Evolutionary conservation across 2,113 vertebrate genomes (phyloP), one percentile per base, ranked within the genome.

Genomic region (Xiphophorus couchianus): DNA sequence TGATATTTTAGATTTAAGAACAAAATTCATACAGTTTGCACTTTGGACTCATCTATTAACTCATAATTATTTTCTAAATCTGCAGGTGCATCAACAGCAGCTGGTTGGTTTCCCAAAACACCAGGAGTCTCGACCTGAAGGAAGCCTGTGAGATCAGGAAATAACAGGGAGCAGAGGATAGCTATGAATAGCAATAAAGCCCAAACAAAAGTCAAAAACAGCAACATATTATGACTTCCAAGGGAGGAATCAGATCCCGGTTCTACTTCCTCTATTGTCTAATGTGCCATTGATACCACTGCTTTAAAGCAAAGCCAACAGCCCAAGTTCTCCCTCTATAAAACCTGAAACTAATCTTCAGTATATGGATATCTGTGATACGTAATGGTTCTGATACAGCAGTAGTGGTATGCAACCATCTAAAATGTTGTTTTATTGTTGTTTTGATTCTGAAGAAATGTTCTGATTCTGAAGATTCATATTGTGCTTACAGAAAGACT

Each of bases 91-190:
- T n/a, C 30, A 63, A 30, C 71, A 37, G 80, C 61, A 68, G 54
- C 61, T 31, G 71, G 71, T 80, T 81, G 60, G 15, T 29, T 72
- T 44, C 63, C 62, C 44, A 58, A 12, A 62, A 63, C 65, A 62
- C 44, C 86, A 86, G 85, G 84, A 87, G 89, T 83, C 76, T 64
- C 27, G 39, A 81, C 76, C 65, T 81, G 74, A 66, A 84, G 84
- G 84, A 93, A 90, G 83, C 54, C 61, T 14, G 35, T 44, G 42
- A 67, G 37, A 42, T 67, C 66, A 91, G 90, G 91, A 92, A 92
- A 90, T 84, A 86, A 88, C 89, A 92, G 35, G 22, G 54, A 81
- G 67, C 86, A 91, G 84, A 88, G 85, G 74, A 29, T 7, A 28
- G 69, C 86, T 80, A 84, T 78, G 86, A 84, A 90, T 79, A 85